These are phyloP conservation scores for Eupeodes latifasciatus DNA, from an alignment of 2,888 invertebrate species.

Conservation along the genomic window DNA sequence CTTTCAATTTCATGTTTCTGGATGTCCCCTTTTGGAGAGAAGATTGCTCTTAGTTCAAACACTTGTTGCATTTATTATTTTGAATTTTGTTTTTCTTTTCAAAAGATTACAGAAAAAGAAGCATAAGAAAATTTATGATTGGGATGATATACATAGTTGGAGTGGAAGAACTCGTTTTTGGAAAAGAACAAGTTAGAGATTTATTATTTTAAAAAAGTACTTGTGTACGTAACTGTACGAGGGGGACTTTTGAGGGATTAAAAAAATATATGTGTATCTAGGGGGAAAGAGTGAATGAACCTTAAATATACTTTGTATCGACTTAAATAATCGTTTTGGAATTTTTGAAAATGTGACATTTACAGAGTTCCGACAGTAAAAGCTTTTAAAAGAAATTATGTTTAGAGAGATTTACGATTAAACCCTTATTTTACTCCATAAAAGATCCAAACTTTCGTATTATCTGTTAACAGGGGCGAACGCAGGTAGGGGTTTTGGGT, in stretches of 20 bases:
- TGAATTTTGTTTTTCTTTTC: conserved; percentile 15
- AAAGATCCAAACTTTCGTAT: too few species aligned
- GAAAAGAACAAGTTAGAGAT: conserved; percentile 60
- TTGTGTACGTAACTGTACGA: background rate
- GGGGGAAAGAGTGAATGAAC: background rate
- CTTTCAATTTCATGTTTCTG: conserved; percentile 12
- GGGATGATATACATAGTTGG: conserved; percentile 21
- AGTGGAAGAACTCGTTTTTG: conserved; percentile 60
- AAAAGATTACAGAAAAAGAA: conserved; percentile 11
- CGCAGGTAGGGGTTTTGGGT: too few species aligned
- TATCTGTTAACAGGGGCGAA: too few species aligned
- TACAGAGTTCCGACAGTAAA: too few species aligned
- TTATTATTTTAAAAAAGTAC: conserved; percentile 32
- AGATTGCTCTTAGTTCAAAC: conserved; percentile 20
- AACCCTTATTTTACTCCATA: too few species aligned
- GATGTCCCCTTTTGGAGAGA: conserved; percentile 13
- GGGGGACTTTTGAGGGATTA: conserved; percentile 1
- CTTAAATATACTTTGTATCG: background rate
- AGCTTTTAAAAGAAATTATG: too few species aligned
- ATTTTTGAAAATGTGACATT: too few species aligned
- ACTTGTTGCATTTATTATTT: conserved; percentile 60
- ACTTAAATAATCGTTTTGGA: too few species aligned
- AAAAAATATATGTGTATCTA: background rate
- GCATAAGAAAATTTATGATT: conserved; percentile 38
- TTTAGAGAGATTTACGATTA: too few species aligned